These are phyloP conservation scores for Pseudorectes ferrugineus DNA, from an alignment of 2,113 vertebrate species.

Conservation along the genomic window DNA sequence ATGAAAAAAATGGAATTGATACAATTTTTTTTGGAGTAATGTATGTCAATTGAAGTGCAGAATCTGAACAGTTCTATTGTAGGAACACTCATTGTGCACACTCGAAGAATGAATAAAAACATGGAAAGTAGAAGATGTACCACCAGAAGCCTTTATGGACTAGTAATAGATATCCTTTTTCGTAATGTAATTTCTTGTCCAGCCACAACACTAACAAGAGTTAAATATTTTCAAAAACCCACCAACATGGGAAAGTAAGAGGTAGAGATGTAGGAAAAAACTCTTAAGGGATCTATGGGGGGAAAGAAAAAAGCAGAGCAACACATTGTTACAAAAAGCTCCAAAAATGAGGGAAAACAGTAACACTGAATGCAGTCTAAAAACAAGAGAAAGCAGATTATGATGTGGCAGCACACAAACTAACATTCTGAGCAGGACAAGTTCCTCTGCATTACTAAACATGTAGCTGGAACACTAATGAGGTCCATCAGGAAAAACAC, in stretches of 20 bases:
- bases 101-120: background rate
- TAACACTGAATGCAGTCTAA: background rate
- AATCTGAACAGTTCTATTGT: constrained; percentile 16
- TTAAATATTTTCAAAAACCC: constrained; percentile 33
- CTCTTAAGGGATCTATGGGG: background rate
- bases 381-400: constrained; percentile 2
- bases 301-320: background rate
- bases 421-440: background rate
- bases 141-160: background rate
- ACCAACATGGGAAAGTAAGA: constrained; percentile 34
- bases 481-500: background rate
- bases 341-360: background rate
- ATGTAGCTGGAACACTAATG: background rate
- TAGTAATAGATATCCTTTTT: background rate
- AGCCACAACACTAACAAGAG: background rate
- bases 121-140: background rate
- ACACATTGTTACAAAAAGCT: background rate
- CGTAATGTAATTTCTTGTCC: background rate
- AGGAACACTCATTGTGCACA: background rate
- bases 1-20: constrained; percentile 26
- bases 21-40: background rate
- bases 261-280: constrained; percentile 27
- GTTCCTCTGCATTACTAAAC: background rate
- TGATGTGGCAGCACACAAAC: background rate
- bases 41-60: background rate